phyloP scores from a whole-genome alignment of 2,113 vertebrate genomes.

The Cyprinodon tularosa region DNA sequence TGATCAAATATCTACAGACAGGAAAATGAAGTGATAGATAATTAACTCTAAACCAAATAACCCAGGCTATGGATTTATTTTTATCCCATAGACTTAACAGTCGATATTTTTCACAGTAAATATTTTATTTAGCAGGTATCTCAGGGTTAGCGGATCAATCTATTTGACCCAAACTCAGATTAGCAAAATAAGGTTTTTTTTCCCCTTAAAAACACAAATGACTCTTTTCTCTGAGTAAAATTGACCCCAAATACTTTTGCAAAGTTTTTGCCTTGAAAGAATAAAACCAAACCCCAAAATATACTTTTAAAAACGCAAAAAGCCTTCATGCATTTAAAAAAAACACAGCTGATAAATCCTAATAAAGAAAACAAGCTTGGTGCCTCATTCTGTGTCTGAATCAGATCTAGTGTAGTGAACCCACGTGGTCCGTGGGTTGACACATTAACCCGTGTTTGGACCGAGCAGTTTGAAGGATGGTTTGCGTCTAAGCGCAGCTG shows the following conservation, averaged over 20 bases:
- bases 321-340: too few relatives aligned
- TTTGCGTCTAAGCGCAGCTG: slow-evolving; percentile 21
- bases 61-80: too few relatives aligned
- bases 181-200: neutral
- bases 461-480: slow-evolving; percentile 33
- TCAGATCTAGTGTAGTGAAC: neutral
- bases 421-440: slow-evolving; percentile 50
- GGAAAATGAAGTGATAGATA: too few relatives aligned
- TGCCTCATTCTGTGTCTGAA: neutral
- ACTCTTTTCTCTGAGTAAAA: neutral
- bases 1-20: too few relatives aligned
- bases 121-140: neutral
- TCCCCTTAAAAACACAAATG: neutral
- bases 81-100: too few relatives aligned
- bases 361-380: too few relatives aligned
- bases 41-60: too few relatives aligned
- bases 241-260: neutral
- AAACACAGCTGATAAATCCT: too few relatives aligned
- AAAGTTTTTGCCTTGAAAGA: neutral
- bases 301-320: too few relatives aligned
- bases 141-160: neutral
- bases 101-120: too few relatives aligned
- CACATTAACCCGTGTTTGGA: slow-evolving; percentile 13
- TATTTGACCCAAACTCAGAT: neutral
- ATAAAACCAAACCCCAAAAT: too few relatives aligned